These are phyloP conservation scores for Tetragonula carbonaria DNA, from an alignment of 2,888 invertebrate species.

Conservation along the genomic window DNA sequence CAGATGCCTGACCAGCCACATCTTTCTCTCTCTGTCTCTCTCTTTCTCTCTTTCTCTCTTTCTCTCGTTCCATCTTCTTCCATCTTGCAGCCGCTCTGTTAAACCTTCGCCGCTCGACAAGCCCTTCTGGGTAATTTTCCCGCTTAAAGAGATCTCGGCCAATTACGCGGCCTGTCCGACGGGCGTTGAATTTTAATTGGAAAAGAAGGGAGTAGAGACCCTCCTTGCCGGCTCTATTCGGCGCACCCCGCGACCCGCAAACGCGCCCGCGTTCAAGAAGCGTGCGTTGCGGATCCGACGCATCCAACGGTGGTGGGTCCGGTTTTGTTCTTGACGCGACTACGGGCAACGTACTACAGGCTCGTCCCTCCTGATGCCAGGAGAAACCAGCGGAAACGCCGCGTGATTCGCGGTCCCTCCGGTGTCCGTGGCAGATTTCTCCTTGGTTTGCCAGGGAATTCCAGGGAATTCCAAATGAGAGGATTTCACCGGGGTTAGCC, in stretches of 20 bases:
- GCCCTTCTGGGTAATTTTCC: slow-evolving; percentile 83
- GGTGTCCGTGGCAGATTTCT: slow-evolving; percentile 36
- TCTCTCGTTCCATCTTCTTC: slow-evolving; percentile 35
- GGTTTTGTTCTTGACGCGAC: slow-evolving; percentile 35
- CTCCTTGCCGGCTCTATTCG: slow-evolving; percentile 61
- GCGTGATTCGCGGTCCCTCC: slow-evolving; percentile 4
- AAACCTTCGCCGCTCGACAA: slow-evolving; percentile 74
- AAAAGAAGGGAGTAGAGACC: slow-evolving; percentile 76
- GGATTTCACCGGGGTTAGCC: slow-evolving; percentile 31
- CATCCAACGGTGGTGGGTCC: neutral
- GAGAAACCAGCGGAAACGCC: neutral
- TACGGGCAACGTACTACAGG: neutral
- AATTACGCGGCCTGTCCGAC: slow-evolving; percentile 81
- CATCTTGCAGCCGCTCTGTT: slow-evolving; percentile 63
- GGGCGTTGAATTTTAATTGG: slow-evolving; percentile 83
- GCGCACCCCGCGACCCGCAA: slow-evolving; percentile 7
- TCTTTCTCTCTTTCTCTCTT: slow-evolving; percentile 2
- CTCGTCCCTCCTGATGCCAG: too few species aligned
- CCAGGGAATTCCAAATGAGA: slow-evolving; percentile 54
- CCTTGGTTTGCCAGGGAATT: slow-evolving; percentile 37
- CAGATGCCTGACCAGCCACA: neutral
- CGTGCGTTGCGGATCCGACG: slow-evolving; percentile 7
- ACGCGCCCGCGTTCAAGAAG: neutral
- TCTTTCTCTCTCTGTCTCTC: slow-evolving; percentile 11
- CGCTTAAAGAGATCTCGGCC: slow-evolving; percentile 83